These are phyloP conservation scores for Pemphredon lugubris DNA, from an alignment of 2,888 invertebrate species.

Conservation along the genomic window DNA sequence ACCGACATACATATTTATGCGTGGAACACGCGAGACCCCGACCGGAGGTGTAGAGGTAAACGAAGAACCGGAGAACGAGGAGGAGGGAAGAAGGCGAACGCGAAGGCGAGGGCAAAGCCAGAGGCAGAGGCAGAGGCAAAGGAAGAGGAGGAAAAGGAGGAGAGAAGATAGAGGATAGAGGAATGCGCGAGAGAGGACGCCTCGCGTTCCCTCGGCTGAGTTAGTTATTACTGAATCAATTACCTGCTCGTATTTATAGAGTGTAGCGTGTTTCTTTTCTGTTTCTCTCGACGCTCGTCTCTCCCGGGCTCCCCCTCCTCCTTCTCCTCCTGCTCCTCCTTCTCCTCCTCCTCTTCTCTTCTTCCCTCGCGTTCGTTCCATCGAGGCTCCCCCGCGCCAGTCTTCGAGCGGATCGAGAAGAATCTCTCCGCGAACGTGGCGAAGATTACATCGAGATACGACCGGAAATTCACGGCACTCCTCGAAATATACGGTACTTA, in stretches of 20 bases:
- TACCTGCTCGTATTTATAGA: slow-evolving; percentile 78
- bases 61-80: slow-evolving; percentile 44
- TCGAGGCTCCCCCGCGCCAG: slow-evolving; percentile 31
- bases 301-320: slow-evolving; percentile 42
- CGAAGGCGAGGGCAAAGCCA: slow-evolving; percentile 13
- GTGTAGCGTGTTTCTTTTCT: slow-evolving; percentile 74
- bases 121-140: background rate
- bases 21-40: slow-evolving; percentile 53
- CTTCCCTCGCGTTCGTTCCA: slow-evolving; percentile 12
- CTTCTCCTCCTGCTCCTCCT: slow-evolving; percentile 17
- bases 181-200: slow-evolving; percentile 46
- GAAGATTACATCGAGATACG: slow-evolving; percentile 74
- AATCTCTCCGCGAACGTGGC: slow-evolving; percentile 33
- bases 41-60: slow-evolving; percentile 35
- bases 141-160: slow-evolving; percentile 21
- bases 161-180: slow-evolving; percentile 39
- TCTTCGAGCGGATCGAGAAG: slow-evolving; percentile 47
- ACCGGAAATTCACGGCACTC: slow-evolving; percentile 75
- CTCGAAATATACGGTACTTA: slow-evolving; percentile 66
- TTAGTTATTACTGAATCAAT: slow-evolving; percentile 81
- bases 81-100: slow-evolving; percentile 36
- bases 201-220: slow-evolving; percentile 67
- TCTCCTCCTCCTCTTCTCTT: slow-evolving; percentile 25
- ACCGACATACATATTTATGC: slow-evolving; percentile 75
- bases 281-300: slow-evolving; percentile 60